phyloP scores from a whole-genome alignment of 2,797 vertebrate genomes.

The Malacoctenus gilli region DNA sequence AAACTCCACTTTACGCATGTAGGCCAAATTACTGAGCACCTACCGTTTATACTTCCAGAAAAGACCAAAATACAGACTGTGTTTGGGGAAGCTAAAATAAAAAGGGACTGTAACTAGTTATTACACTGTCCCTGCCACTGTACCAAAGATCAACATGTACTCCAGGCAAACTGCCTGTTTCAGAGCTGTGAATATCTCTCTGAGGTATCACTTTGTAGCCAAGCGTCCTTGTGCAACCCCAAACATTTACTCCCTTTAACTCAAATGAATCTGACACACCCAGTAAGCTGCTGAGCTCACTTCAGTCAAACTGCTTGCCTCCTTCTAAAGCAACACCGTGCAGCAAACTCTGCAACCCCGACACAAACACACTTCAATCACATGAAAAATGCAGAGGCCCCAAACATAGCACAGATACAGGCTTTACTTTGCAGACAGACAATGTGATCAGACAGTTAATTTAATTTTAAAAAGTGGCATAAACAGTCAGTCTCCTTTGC shows the following conservation, averaged over 20 bases:
- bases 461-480: constrained; percentile 18
- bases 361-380: not conserved
- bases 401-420: constrained; percentile 2
- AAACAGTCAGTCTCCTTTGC: constrained; percentile 26
- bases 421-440: not conserved
- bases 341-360: constrained; percentile 12
- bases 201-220: constrained; percentile 42
- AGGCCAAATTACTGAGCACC: constrained; percentile 12
- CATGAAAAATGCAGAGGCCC: constrained; percentile 4
- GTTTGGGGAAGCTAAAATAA: constrained; percentile 33
- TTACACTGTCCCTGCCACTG: constrained; percentile 46
- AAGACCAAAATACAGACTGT: constrained; percentile 37
- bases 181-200: constrained; percentile 37
- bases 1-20: constrained; percentile 15
- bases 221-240: constrained; percentile 50
- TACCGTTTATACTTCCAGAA: constrained; percentile 25
- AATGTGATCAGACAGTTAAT: constrained; percentile 15
- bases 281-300: constrained; percentile 45
- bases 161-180: constrained; percentile 49
- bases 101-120: constrained; percentile 45
- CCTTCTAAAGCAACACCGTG: constrained; percentile 5
- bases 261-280: constrained; percentile 53
- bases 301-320: constrained; percentile 37
- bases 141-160: constrained; percentile 46
- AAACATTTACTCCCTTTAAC: constrained; percentile 55